phyloP scores from a whole-genome alignment of 2,888 invertebrate genomes.

The Fragum whitleyi region DNA sequence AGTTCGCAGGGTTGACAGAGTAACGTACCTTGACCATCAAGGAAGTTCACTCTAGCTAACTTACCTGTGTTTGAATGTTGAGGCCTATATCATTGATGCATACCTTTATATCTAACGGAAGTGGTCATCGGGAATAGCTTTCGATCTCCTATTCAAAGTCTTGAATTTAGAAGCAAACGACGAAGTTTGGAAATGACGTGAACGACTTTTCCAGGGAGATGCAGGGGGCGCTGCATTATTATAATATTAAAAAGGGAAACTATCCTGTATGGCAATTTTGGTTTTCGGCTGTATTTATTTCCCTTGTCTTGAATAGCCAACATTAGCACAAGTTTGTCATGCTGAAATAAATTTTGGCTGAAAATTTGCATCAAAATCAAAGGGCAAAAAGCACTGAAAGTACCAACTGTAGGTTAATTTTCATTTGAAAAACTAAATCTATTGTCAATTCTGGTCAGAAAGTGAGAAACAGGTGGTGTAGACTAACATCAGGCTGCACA shows the following conservation, averaged over 20 bases:
- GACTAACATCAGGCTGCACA: too few species aligned
- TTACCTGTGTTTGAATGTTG: neutral
- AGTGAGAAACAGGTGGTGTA: too few species aligned
- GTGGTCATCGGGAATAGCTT: neutral
- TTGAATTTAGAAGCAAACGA: neutral
- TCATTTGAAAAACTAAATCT: too few species aligned
- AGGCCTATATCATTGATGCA: neutral
- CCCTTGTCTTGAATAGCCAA: neutral
- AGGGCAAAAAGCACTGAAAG: too few species aligned
- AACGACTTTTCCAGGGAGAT: neutral
- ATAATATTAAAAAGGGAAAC: slow-evolving; percentile 5
- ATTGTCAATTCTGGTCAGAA: too few species aligned
- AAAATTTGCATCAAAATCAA: too few species aligned
- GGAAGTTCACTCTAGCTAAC: slow-evolving; percentile 53
- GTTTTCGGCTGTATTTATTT: neutral
- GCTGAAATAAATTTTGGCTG: too few species aligned
- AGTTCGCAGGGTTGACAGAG: slow-evolving; percentile 33
- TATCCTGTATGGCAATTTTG: neutral
- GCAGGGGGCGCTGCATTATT: slow-evolving; percentile 1
- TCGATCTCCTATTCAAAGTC: neutral
- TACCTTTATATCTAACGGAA: slow-evolving; percentile 1
- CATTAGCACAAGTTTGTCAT: too few species aligned
- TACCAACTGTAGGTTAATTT: too few species aligned
- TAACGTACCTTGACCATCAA: slow-evolving; percentile 44
- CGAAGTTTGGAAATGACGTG: neutral